A percentile compares a stretch with the other conserved stretches of the same genome.
These are phyloP conservation scores for Conger conger DNA, from an alignment of 2,113 vertebrate genomes.

Conservation along the genomic window DNA sequence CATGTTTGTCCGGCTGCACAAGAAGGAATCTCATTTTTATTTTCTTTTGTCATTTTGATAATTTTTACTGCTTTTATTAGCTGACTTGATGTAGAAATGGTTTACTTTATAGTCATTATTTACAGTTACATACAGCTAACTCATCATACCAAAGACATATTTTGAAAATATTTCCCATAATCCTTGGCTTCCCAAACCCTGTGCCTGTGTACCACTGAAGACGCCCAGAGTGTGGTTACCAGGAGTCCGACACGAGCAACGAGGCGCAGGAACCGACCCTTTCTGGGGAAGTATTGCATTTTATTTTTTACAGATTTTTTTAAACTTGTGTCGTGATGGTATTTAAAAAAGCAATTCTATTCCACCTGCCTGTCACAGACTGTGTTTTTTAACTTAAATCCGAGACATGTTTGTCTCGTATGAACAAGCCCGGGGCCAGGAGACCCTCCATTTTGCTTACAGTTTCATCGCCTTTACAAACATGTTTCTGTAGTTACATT, in stretches of 20 bases:
- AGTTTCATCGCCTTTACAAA: conserved; percentile 58
- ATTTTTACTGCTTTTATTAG: conserved; percentile 31
- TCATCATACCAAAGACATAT: conserved; percentile 78
- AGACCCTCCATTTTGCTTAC: conserved; percentile 55
- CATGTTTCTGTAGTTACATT: conserved; percentile 61
- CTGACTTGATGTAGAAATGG: conserved; percentile 45
- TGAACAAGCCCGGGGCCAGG: conserved; percentile 27
- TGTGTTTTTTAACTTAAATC: conserved; percentile 37
- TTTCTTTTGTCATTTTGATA: conserved; percentile 28
- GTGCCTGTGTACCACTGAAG: conserved; percentile 59
- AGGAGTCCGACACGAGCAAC: conserved; percentile 29
- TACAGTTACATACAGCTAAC: conserved; percentile 73
- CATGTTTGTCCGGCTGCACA: conserved; percentile 43
- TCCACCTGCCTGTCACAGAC: conserved; percentile 36
- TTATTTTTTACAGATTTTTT: conserved; percentile 31
- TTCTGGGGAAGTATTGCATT: conserved; percentile 41
- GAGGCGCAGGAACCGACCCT: conserved; percentile 44
- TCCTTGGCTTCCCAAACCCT: conserved; percentile 60
- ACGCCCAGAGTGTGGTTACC: conserved; percentile 41
- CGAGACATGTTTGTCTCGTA: not conserved
- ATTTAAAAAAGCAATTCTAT: conserved; percentile 10
- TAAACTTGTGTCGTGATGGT: conserved; percentile 19
- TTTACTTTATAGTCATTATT: conserved; percentile 30
- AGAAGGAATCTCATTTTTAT: conserved; percentile 20
- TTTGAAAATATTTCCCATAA: conserved; percentile 46